Percentiles rank a stretch among this genome's conserved stretches.
phyloP scores from a whole-genome alignment of 2,888 invertebrate genomes.

The Heliconius hortense region DNA sequence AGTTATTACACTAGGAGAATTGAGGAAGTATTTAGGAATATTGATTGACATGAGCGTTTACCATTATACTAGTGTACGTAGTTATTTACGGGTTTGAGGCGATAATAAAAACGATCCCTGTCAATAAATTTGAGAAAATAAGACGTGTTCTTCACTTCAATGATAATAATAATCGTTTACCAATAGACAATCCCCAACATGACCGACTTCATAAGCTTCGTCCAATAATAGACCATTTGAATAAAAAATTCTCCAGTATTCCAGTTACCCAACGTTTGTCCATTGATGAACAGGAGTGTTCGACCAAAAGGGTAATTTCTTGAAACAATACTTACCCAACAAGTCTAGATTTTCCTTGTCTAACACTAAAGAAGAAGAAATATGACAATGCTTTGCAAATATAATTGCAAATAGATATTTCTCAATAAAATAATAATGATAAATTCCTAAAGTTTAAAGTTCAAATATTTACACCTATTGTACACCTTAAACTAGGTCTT shows the following conservation, averaged over 20 bases:
- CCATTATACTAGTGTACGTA: constrained; percentile 37
- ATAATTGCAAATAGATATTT: no score
- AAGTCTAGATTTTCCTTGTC: no score
- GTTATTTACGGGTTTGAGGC: constrained; percentile 31
- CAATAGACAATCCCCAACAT: constrained; percentile 43
- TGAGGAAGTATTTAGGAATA: constrained; percentile 40
- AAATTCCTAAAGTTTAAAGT: no score
- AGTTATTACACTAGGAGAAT: constrained; percentile 35
- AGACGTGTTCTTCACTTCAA: constrained; percentile 48
- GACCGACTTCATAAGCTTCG: constrained; percentile 48
- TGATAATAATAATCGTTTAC: constrained; percentile 46
- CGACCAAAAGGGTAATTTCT: no score
- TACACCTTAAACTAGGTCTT: no score
- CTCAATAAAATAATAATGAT: no score
- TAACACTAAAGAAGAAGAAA: no score
- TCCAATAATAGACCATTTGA: constrained; percentile 44
- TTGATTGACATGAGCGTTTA: constrained; percentile 34
- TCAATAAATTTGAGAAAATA: constrained; percentile 48
- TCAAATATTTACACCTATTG: no score
- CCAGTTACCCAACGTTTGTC: no score
- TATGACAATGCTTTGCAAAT: no score
- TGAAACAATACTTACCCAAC: no score
- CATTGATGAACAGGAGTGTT: no score
- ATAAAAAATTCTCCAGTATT: constrained; percentile 30
- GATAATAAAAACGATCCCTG: constrained; percentile 38